Conservation (phyloP, 2,888 invertebrate genomes). For the Blomia tropicalis region DNA sequence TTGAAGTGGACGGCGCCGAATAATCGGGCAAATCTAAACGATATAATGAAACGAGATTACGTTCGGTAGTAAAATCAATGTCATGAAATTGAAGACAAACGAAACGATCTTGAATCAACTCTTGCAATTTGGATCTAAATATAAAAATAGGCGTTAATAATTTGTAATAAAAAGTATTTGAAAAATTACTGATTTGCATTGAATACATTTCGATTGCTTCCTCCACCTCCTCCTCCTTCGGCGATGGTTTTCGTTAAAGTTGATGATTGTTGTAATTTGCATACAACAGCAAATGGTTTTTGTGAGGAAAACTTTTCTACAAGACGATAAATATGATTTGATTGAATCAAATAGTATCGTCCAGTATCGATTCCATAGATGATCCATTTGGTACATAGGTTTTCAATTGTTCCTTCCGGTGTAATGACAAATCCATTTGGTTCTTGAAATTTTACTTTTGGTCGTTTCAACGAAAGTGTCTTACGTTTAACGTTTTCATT, state of each 20-base stretch:
- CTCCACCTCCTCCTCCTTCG: not conserved
- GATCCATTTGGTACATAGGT: not conserved
- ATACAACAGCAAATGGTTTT: constrained; percentile 16
- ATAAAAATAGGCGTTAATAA: not conserved
- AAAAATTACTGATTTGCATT: too few relatives aligned
- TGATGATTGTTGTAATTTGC: constrained; percentile 1
- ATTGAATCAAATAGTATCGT: not conserved
- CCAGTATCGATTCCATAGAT: constrained; percentile 4
- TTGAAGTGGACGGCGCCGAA: too few relatives aligned
- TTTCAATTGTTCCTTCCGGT: not conserved
- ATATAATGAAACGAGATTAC: constrained; percentile 4
- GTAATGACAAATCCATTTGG: not conserved
- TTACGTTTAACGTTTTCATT: not conserved
- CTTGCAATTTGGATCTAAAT: not conserved
- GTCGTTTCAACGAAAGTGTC: not conserved
- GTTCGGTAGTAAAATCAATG: constrained; percentile 11
- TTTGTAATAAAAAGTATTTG: not conserved
- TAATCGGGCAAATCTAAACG: too few relatives aligned
- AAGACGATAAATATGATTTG: not conserved
- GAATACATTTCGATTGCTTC: too few relatives aligned
- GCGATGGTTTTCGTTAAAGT: not conserved
- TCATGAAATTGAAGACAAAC: constrained; percentile 1
- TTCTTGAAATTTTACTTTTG: not conserved
- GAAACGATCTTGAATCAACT: not conserved
- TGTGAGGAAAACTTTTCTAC: not conserved